Percentiles rank a stretch among this genome's conserved stretches.
These are phyloP conservation scores for Petrolisthes manimaculis DNA, from an alignment of 2,888 invertebrate species.

Conservation along the genomic window DNA sequence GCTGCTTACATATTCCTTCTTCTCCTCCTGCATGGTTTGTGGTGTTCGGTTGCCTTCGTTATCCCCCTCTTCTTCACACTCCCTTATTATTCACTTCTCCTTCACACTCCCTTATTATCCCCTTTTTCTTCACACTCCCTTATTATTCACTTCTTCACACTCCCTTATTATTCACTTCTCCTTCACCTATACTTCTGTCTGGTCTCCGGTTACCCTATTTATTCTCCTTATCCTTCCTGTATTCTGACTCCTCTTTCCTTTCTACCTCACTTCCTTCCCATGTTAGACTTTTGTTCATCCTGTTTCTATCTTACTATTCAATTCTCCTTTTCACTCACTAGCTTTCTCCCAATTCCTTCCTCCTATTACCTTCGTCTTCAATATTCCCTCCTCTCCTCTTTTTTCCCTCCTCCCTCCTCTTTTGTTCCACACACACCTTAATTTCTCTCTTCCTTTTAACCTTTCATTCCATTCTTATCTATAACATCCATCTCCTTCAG, in stretches of 20 bases:
- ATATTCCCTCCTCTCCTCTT: background rate
- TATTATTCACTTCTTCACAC: background rate
- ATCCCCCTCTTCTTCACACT: background rate
- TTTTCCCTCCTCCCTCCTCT: background rate
- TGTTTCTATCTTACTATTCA: too few species aligned
- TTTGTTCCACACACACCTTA: background rate
- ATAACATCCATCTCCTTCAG: background rate
- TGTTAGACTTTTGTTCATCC: too few species aligned
- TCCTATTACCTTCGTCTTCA: background rate
- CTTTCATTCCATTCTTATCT: background rate
- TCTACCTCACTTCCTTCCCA: too few species aligned
- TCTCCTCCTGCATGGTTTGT: background rate
- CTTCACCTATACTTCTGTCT: too few species aligned
- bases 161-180: background rate
- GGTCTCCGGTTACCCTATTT: too few species aligned
- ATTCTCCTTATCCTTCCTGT: too few species aligned
- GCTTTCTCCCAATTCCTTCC: background rate
- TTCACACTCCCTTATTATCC: background rate
- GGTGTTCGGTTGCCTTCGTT: constrained; percentile 1
- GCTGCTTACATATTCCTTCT: too few species aligned
- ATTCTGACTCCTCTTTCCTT: too few species aligned
- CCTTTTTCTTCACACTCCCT: background rate
- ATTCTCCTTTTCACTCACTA: background rate
- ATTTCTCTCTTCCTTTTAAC: background rate
- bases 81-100: background rate